Percentiles rank a stretch among this genome's conserved stretches.
Evolutionary conservation across 2,113 vertebrate species (phyloP).

Genomic region (Passer montanus): DNA sequence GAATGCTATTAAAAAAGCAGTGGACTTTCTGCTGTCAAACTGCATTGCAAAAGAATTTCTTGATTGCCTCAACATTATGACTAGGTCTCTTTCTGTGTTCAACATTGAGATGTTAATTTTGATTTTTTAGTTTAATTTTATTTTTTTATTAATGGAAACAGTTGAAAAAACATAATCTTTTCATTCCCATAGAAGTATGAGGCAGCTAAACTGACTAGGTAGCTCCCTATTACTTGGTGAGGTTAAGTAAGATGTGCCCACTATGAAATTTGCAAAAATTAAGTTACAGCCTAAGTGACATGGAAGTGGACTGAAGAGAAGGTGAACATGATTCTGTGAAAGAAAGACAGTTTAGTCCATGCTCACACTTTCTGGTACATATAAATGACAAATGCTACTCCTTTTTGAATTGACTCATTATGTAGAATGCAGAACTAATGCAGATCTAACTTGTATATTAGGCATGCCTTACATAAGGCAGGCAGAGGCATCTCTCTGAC

Average conservation of each 20-base stretch:
- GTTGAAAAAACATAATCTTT: background rate
- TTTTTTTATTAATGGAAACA: background rate
- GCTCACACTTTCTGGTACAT: background rate
- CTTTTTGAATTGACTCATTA: slow-evolving; percentile 24
- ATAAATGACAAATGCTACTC: background rate
- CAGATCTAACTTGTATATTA: background rate
- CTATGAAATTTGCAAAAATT: background rate
- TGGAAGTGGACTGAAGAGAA: background rate
- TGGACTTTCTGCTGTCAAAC: background rate
- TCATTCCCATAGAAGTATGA: background rate
- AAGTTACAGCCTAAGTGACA: background rate
- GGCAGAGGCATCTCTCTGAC: background rate
- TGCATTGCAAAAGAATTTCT: background rate
- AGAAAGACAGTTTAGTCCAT: background rate
- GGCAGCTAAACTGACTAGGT: background rate
- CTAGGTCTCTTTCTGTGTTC: background rate
- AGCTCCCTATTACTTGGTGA: background rate
- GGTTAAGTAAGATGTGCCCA: background rate
- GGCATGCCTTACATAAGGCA: background rate
- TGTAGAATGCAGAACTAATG: slow-evolving; percentile 23
- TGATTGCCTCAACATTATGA: background rate
- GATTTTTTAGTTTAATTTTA: background rate
- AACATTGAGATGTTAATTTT: background rate
- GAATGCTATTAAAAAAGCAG: background rate
- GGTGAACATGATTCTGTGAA: background rate